Evolutionary conservation across 2,113 vertebrate species (phyloP), one percentile per base, ranked within the genome.

Genomic region (Hypocryptadius cinnamomeus): DNA sequence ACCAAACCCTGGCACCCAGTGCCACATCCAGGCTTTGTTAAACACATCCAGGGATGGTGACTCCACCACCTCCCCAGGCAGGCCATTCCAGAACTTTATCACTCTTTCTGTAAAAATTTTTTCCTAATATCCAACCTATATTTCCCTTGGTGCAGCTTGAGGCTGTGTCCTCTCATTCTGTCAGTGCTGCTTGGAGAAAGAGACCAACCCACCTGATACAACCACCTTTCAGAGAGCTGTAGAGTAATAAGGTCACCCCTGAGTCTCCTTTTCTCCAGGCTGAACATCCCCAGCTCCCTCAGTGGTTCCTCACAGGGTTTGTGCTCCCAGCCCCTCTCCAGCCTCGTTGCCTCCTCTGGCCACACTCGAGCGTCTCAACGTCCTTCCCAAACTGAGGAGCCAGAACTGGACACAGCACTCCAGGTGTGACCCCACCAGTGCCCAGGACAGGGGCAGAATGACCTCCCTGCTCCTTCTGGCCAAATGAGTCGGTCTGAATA

Each of bases 291-390:
- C 56, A 57, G 56, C n/a, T 57, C 56, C n/a, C 56, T 57, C 56
- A 57, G 56, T 8, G 9, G 22, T 35, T 57, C 56, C 56, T 57
- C 56, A 15, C 22, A 57, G 56, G 14, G 33, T 16, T 35, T 57
- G 56, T 57, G 33, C 11, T 57, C 33, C 56, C 56, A 57, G 56
- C 56, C 33, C 33, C 56, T 35, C 56, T 24, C 56, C 56, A 24
- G 56, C 22, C 56, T 35, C 2, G 9, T 35, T 16, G 6, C 14
- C 22, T 15, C 22, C 56, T 24, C 56, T 35, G n/a, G 54, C 21
- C 1, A 4, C 2, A 5, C 31, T 56, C 24, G 1, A 54, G 8
- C 2, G 1, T 33, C 31, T 4, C 13, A 9, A 56, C 0, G 9
- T 56, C 56, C 56, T 57, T 59, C 22, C 56, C n/a, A 59, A 35